Conservation (phyloP, 2,797 vertebrate genomes). For the Peromyscus eremicus region DNA sequence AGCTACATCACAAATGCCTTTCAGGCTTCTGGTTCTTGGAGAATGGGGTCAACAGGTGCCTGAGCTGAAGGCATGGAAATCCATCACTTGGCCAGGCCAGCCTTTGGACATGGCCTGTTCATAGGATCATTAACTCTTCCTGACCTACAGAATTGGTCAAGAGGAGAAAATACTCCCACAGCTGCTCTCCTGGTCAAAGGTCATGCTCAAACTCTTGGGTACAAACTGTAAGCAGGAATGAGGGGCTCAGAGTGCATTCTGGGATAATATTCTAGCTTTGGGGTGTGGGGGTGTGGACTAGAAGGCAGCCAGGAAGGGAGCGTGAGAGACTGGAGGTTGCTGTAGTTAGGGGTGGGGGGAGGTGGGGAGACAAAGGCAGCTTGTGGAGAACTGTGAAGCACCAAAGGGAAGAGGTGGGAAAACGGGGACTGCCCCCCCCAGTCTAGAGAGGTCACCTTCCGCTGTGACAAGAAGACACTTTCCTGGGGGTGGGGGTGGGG, state of each 20-base stretch:
- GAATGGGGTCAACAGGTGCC: not conserved
- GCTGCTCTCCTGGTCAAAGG: not conserved
- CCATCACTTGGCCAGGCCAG: not conserved
- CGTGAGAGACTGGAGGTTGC: not conserved
- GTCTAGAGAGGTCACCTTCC: not conserved
- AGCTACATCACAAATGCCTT: not conserved
- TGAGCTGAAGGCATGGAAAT: too few relatives aligned
- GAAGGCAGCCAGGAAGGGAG: conserved; percentile 23
- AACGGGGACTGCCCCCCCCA: not conserved
- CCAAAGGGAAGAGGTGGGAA: too few relatives aligned
- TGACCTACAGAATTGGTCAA: not conserved
- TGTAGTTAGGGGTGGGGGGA: not conserved
- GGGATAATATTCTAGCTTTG: not conserved
- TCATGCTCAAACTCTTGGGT: not conserved
- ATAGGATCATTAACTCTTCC: not conserved
- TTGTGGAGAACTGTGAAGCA: not conserved
- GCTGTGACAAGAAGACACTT: not conserved
- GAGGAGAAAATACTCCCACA: not conserved
- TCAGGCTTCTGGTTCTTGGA: not conserved
- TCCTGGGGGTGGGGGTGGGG: not conserved
- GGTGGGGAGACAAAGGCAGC: not conserved
- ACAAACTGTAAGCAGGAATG: not conserved
- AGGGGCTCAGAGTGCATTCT: not conserved
- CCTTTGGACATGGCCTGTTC: not conserved
- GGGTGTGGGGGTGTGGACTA: not conserved